Conservation (phyloP, 2,888 invertebrate species). For the Trichogramma dendrolimi region DNA sequence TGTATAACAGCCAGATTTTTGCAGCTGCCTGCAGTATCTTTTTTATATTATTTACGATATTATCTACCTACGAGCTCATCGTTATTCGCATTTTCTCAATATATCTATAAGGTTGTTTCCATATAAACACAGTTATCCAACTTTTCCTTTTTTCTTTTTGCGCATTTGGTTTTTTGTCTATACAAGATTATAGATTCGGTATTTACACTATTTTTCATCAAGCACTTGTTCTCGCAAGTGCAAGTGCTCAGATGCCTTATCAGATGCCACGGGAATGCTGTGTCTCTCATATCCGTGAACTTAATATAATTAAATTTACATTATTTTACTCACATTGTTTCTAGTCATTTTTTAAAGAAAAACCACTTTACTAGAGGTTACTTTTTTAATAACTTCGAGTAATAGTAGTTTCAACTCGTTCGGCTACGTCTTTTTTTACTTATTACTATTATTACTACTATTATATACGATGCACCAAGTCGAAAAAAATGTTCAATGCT, state of each 20-base stretch:
- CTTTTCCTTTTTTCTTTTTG: constrained; percentile 7
- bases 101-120: constrained; percentile 32
- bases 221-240: constrained; percentile 23
- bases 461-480: constrained; percentile 26
- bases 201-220: constrained; percentile 27
- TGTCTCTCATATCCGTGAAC: constrained; percentile 2
- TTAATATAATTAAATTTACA: constrained; percentile 22
- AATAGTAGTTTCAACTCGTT: constrained; percentile 7
- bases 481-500: constrained; percentile 30
- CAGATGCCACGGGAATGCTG: constrained; percentile 27
- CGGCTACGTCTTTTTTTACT: background rate
- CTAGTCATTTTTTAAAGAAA: constrained; percentile 21
- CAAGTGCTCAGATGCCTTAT: no score
- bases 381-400: constrained; percentile 4
- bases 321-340: constrained; percentile 8
- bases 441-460: no score
- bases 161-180: constrained; percentile 8
- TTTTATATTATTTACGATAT: constrained; percentile 26
- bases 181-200: constrained; percentile 30
- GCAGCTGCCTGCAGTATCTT: constrained; percentile 33
- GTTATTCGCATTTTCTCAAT: constrained; percentile 28
- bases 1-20: constrained; percentile 39
- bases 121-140: constrained; percentile 29
- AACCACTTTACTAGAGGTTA: constrained; percentile 6
- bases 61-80: constrained; percentile 22